Base-by-base conservation (phyloP, 2,113 vertebrate species). In the Tragelaphus imberbis region DNA sequence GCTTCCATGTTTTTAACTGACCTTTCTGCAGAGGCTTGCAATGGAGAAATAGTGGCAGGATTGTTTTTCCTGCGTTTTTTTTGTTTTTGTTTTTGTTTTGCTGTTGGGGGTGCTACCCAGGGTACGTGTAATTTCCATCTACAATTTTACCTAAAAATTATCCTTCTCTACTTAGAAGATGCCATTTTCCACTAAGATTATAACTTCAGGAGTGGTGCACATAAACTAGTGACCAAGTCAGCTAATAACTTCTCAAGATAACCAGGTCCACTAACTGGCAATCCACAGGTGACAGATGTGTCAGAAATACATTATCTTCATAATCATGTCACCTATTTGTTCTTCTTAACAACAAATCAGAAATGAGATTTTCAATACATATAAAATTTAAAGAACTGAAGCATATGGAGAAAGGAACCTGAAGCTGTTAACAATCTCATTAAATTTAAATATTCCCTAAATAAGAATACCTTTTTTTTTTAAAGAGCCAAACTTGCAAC, bases 391-490 rank as follows among this genome's bases (percentile, higher is more conserved):
- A 93, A 19, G 28, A 92, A 53, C 2, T 65, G 25, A 85, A 86
- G 44, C 79, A 79, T 28, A 92, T 51, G n/a, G 63, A 49, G 53
- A 85, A 30, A n/a, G 7, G 47, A 68, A 86, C 0, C 40, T 68
- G 9, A 90, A 86, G 23, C 61, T 79, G 28, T 36, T 71, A 94
- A 80, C 71, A 51, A 80, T 33, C 11, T 84, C 49, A 63, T 14
- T 94, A 65, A 84, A 97, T 94, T 77, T 85, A 88, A 59, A 84
- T 59, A 89, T 14, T 85, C 68, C 15, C 17, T 53, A 80, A 96
- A 59, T 68, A 56, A 87, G 59, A 89, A 80, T 21, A 63, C 23
- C 28, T 55, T 55, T 44, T 84, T 90, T 59, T 68, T 80, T 51
- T 95, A 44, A 96, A 92, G 7, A 89, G 36, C 10, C 51, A 86